Evolutionary conservation across 2,888 invertebrate species (phyloP).

Genomic region (Temnothorax unifasciatus): DNA sequence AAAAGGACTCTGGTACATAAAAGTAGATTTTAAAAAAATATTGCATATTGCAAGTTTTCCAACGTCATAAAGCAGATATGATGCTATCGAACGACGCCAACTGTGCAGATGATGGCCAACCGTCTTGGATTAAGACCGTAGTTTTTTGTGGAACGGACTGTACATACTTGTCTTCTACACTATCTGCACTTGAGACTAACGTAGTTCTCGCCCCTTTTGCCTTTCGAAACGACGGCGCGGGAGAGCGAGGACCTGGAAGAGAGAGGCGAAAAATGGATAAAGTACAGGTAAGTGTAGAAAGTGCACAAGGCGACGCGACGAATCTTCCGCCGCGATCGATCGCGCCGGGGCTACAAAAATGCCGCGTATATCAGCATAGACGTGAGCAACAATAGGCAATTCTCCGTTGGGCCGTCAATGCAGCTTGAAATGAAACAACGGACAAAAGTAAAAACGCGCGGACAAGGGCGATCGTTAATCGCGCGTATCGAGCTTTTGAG

Average conservation of each 20-base stretch:
- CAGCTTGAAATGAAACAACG: neutral
- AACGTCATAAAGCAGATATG: too few species aligned
- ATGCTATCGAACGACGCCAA: too few species aligned
- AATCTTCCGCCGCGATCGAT: slow-evolving; percentile 31
- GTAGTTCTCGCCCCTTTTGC: neutral
- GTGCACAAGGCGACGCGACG: neutral
- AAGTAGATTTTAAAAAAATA: too few species aligned
- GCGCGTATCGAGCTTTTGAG: slow-evolving; percentile 57
- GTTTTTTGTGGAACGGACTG: too few species aligned
- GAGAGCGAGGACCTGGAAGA: neutral
- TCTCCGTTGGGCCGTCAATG: neutral
- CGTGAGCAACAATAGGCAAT: slow-evolving; percentile 2
- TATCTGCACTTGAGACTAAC: neutral
- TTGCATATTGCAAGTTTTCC: too few species aligned
- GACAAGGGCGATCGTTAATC: neutral
- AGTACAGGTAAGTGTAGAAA: slow-evolving; percentile 17
- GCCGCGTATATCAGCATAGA: neutral
- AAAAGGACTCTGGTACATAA: too few species aligned
- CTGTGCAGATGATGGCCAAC: too few species aligned
- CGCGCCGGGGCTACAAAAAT: slow-evolving; percentile 18
- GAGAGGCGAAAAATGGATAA: neutral
- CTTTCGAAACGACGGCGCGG: neutral
- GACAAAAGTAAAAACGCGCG: neutral
- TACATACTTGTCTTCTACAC: neutral
- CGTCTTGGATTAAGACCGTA: too few species aligned